A percentile compares a stretch with the other conserved stretches of the same genome.
Evolutionary conservation across 2,113 vertebrate species (phyloP).

Genomic region (Pipra filicauda): DNA sequence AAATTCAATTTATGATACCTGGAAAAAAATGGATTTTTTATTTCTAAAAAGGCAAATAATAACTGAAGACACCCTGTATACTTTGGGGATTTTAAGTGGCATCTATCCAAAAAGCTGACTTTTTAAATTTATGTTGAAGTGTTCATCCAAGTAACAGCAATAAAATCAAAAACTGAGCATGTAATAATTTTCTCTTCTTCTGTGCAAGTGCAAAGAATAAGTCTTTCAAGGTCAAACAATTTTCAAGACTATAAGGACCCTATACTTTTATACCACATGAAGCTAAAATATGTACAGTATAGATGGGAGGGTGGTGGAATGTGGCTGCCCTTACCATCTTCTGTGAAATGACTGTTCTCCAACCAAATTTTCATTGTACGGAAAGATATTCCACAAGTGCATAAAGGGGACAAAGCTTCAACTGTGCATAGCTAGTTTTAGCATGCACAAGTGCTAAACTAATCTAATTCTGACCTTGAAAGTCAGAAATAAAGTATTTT

Average conservation of each 20-base stretch:
- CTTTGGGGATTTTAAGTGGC: conserved; percentile 22
- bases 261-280: background rate
- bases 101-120: conserved; percentile 26
- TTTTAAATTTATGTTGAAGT: conserved; percentile 63
- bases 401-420: background rate
- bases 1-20: background rate
- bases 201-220: background rate
- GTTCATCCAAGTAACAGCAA: conserved; percentile 22
- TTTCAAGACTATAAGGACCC: conserved; percentile 22
- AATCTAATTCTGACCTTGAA: background rate
- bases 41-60: conserved; percentile 52
- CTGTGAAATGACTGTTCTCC: background rate
- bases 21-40: background rate
- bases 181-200: conserved; percentile 45
- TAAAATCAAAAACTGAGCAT: conserved; percentile 46
- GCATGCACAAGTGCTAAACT: background rate
- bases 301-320: background rate
- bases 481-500: background rate
- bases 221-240: conserved; percentile 46
- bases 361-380: background rate
- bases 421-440: background rate
- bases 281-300: background rate
- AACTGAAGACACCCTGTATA: background rate
- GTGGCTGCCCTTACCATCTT: background rate
- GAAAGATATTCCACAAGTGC: background rate